Evolutionary conservation across 2,888 invertebrate genomes (phyloP).

Genomic region (Lasiommata megera): DNA sequence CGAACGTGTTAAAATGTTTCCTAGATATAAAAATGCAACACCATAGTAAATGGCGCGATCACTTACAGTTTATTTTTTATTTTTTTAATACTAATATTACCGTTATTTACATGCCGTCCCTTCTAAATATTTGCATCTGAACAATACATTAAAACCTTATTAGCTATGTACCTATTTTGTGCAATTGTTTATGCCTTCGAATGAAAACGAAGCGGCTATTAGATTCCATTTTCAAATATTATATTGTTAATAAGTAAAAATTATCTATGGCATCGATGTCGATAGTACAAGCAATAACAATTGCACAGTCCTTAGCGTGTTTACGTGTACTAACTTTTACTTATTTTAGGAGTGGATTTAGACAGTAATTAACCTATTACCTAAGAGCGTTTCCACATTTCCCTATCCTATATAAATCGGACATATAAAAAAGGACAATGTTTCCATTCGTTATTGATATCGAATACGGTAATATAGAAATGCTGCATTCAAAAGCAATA

Average conservation of each 20-base stretch:
- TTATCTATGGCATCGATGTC: conserved; percentile 50
- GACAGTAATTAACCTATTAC: conserved; percentile 72
- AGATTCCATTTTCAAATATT: conserved; percentile 28
- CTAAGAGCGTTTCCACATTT: conserved; percentile 28
- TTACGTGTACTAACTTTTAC: conserved; percentile 59
- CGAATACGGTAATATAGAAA: background rate
- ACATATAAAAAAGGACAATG: background rate
- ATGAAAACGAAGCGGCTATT: conserved; percentile 32
- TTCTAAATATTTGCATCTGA: conserved; percentile 81
- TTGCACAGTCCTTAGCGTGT: conserved; percentile 68
- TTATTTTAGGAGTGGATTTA: conserved; percentile 73
- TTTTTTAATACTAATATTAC: conserved; percentile 51
- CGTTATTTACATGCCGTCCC: conserved; percentile 76
- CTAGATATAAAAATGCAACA: conserved; percentile 64
- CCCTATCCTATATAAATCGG: background rate
- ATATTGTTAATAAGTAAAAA: conserved; percentile 31
- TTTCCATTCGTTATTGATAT: background rate
- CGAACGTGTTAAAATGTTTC: conserved; percentile 48
- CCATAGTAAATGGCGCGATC: conserved; percentile 52
- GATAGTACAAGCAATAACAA: conserved; percentile 61
- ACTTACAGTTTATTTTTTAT: conserved; percentile 44
- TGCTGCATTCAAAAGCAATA: conserved; percentile 31
- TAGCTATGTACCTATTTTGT: conserved; percentile 59
- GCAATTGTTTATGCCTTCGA: conserved; percentile 68
- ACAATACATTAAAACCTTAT: conserved; percentile 80